Conservation (phyloP, 2,113 vertebrate genomes). For the Illadopsis cleaveri region DNA sequence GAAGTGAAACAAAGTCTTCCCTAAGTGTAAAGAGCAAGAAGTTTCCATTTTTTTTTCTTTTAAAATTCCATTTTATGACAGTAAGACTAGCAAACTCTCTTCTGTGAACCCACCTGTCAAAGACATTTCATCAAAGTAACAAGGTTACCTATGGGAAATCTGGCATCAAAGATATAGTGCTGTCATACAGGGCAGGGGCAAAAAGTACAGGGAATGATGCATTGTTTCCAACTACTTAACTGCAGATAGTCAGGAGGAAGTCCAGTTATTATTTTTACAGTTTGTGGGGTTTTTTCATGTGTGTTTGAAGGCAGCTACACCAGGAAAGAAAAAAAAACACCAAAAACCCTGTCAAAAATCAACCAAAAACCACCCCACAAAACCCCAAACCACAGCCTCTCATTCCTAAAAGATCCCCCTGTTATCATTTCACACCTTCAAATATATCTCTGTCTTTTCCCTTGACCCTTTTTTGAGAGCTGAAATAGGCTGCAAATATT, state of each 20-base stretch:
- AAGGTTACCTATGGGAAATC: slow-evolving; percentile 40
- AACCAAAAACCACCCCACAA: neutral
- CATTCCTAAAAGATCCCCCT: neutral
- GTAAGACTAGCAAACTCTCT: neutral
- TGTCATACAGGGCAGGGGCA: slow-evolving; percentile 11
- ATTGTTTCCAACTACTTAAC: neutral
- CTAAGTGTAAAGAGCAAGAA: neutral
- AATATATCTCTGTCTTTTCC: slow-evolving; percentile 10
- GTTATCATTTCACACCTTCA: neutral
- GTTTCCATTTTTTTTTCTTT: neutral
- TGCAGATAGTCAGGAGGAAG: neutral
- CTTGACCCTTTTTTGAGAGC: slow-evolving; percentile 1
- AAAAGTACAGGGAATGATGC: neutral
- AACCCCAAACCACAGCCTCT: neutral
- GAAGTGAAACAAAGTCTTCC: neutral
- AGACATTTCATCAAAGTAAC: slow-evolving; percentile 43
- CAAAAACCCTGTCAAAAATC: neutral
- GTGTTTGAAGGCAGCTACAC: neutral
- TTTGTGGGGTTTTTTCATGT: neutral
- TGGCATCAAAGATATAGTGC: neutral
- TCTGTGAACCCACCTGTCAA: slow-evolving; percentile 1
- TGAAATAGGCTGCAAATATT: slow-evolving; percentile 57
- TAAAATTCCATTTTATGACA: neutral
- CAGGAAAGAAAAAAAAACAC: neutral
- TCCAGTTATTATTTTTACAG: neutral